phyloP scores from a whole-genome alignment of 2,113 vertebrate genomes.

The Lophius piscatorius region DNA sequence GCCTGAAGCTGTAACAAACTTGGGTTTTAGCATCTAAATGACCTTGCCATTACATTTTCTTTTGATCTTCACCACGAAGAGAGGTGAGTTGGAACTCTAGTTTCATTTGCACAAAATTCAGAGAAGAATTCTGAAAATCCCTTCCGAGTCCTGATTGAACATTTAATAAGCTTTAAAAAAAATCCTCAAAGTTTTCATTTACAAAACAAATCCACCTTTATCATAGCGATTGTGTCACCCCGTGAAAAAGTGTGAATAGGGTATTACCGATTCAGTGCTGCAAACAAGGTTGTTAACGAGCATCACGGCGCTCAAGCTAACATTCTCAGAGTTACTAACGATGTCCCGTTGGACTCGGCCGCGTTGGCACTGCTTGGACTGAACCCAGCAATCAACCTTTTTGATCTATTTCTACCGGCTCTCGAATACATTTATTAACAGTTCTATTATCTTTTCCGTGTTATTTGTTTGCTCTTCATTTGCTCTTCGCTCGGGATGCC shows the following conservation, averaged over 20 bases:
- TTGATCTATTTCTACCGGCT: too few species aligned
- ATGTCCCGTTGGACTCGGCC: constrained; percentile 45
- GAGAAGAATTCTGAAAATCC: too few species aligned
- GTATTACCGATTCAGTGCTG: constrained; percentile 38
- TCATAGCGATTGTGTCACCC: constrained; percentile 44
- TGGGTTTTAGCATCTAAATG: too few species aligned
- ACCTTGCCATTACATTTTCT: too few species aligned
- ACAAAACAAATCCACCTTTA: constrained; percentile 39
- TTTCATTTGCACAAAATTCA: constrained; percentile 20
- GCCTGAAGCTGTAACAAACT: too few species aligned
- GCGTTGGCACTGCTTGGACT: constrained; percentile 41
- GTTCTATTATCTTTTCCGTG: too few species aligned
- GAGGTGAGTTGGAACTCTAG: constrained; percentile 46
- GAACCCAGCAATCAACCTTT: constrained; percentile 47
- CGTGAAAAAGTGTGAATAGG: constrained; percentile 28
- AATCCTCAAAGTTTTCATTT: constrained; percentile 36
- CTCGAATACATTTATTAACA: too few species aligned
- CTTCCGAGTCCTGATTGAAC: too few species aligned
- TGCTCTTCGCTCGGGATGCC: too few species aligned
- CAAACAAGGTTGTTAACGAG: constrained; percentile 35
- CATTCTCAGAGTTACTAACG: constrained; percentile 57
- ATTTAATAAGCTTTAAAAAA: too few species aligned
- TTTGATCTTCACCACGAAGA: too few species aligned
- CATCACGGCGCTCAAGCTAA: constrained; percentile 36
- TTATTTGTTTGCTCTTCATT: too few species aligned